phyloP scores from a whole-genome alignment of 1,140 invertebrate genomes.

The Idris sp. region DNA sequence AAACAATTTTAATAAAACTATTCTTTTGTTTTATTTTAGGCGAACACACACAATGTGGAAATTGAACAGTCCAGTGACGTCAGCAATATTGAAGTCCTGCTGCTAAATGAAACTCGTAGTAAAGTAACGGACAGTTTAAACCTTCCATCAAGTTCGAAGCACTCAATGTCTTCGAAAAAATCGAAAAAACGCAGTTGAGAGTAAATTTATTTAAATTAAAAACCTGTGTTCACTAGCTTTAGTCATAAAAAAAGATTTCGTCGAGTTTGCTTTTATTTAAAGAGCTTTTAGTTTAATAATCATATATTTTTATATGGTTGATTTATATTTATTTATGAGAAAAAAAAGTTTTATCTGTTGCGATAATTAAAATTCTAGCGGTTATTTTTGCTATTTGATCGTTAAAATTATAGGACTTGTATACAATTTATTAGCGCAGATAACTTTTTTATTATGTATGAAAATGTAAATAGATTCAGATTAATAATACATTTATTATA shows the following conservation, averaged over 20 bases:
- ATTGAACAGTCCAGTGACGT: constrained; percentile 29
- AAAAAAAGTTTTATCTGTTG: too few relatives aligned
- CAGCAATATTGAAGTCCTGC: constrained; percentile 33
- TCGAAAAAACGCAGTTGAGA: constrained; percentile 4
- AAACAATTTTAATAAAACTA: too few relatives aligned
- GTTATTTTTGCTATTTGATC: too few relatives aligned
- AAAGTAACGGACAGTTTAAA: constrained; percentile 19
- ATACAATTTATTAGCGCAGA: constrained; percentile 1
- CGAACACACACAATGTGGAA: constrained; percentile 55
- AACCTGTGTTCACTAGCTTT: too few relatives aligned
- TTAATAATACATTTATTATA: constrained; percentile 2
- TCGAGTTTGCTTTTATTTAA: background rate
- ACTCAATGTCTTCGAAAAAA: background rate
- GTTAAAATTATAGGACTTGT: background rate
- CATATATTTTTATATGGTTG: too few relatives aligned
- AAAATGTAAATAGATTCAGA: constrained; percentile 18
- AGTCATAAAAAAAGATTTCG: too few relatives aligned
- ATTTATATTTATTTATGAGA: too few relatives aligned
- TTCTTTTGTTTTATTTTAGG: too few relatives aligned
- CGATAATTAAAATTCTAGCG: too few relatives aligned
- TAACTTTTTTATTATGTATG: constrained; percentile 8
- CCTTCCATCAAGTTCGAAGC: constrained; percentile 1
- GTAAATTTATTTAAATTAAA: background rate
- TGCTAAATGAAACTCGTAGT: constrained; percentile 18
- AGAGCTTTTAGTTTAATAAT: too few relatives aligned